Evolutionary conservation across 2,888 invertebrate genomes (phyloP).

Genomic region (Andrena minutula): DNA sequence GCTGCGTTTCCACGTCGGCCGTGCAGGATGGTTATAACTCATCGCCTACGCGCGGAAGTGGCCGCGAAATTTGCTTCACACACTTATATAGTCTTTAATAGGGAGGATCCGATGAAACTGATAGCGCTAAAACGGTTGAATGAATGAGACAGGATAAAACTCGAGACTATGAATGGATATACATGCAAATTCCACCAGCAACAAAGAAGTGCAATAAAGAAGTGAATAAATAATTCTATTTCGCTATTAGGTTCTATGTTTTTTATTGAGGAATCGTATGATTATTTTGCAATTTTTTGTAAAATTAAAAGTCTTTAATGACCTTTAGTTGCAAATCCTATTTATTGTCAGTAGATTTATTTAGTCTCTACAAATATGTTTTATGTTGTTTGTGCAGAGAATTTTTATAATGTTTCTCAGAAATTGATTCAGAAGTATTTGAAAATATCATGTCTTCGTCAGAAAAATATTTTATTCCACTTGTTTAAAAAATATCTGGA

Average conservation of each 20-base stretch:
- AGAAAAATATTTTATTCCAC: too few relatives aligned
- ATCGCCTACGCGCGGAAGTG: constrained; percentile 62
- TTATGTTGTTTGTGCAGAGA: too few relatives aligned
- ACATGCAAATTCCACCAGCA: neutral
- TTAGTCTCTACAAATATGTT: too few relatives aligned
- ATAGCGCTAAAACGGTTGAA: constrained; percentile 43
- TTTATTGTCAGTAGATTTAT: too few relatives aligned
- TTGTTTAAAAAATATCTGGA: too few relatives aligned
- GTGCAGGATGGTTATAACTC: constrained; percentile 53
- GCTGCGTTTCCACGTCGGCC: constrained; percentile 36
- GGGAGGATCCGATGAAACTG: constrained; percentile 48
- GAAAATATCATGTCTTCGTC: too few relatives aligned
- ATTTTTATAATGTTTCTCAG: too few relatives aligned
- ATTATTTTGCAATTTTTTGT: neutral
- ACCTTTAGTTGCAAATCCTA: too few relatives aligned
- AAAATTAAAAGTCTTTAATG: too few relatives aligned
- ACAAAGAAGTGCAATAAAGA: neutral
- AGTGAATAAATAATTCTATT: constrained; percentile 6
- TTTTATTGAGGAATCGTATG: too few relatives aligned
- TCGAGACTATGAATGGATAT: neutral
- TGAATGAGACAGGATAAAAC: constrained; percentile 22
- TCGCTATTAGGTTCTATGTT: neutral
- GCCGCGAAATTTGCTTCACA: constrained; percentile 46
- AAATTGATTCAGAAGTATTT: too few relatives aligned
- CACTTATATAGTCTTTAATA: constrained; percentile 31